Evolutionary conservation across 30 jellyfish, hydroid and myxozoan species (phyloP), one percentile per base, ranked within the genome.

Genomic region (Chrysaora quinquecirrha): DNA sequence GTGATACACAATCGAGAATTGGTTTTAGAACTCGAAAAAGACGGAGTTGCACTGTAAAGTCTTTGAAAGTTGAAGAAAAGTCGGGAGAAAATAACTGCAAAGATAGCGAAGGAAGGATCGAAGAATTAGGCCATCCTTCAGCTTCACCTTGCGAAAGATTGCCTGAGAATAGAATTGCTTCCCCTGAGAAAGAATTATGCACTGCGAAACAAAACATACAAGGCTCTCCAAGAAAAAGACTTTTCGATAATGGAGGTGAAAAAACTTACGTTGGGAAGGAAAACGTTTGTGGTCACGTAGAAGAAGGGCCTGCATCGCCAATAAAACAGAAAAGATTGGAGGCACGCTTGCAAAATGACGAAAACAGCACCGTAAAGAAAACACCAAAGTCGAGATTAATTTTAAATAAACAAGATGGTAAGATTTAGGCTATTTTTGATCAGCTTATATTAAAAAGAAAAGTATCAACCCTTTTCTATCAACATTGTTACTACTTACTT

Each of bases 161-260:
- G n/a, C n/a, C n/a, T n/a, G n/a, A n/a, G n/a, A n/a, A n/a, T n/a
- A n/a, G n/a, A n/a, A n/a, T n/a, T n/a, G n/a, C n/a, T n/a, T n/a
- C n/a, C n/a, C n/a, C n/a, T n/a, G n/a, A n/a, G n/a, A n/a, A n/a
- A n/a, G n/a, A n/a, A n/a, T n/a, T n/a, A n/a, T n/a, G n/a, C n/a
- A n/a, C n/a, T n/a, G n/a, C n/a, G n/a, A n/a, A n/a, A n/a, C n/a
- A n/a, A n/a, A n/a, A n/a, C n/a, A n/a, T n/a, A n/a, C n/a, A n/a
- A n/a, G n/a, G 31, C 21, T 75, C 87, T 30, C 90, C 90, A 30
- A 66, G 90, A 32, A 80, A 80, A 32, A 69, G 90, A 24, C 84
- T 80, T 25, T 75, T 75, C 35, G 27, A 23, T 14, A n/a, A 23
- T 24, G 33, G 6, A 18, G 27, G 1, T 10, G 19, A 54, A 1